Evolutionary conservation across 2,888 invertebrate genomes (phyloP).

Genomic region (Exocentrus adspersus): DNA sequence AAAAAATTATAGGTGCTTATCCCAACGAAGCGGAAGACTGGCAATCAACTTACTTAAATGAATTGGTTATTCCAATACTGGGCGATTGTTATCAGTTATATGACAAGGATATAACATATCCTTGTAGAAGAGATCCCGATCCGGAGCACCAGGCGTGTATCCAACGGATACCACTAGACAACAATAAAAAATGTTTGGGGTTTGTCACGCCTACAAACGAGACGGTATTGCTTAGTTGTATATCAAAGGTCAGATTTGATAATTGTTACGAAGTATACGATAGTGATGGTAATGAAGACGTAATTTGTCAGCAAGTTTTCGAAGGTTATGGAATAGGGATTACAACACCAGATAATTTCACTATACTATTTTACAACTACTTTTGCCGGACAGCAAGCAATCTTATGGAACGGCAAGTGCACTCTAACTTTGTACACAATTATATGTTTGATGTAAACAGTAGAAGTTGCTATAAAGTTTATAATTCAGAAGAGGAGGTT

Average conservation of each 20-base stretch:
- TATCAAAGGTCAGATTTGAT: background rate
- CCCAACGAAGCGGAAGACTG: background rate
- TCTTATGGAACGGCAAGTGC: background rate
- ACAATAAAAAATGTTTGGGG: background rate
- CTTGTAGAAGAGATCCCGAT: background rate
- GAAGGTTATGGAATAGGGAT: background rate
- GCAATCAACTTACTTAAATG: background rate
- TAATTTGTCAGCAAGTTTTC: background rate
- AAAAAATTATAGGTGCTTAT: background rate
- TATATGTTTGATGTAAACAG: constrained; percentile 3
- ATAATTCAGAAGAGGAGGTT: background rate
- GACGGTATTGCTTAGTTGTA: background rate
- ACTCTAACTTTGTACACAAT: constrained; percentile 3
- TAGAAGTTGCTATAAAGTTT: constrained; percentile 16
- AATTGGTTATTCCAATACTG: background rate
- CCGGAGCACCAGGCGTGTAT: background rate
- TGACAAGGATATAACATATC: background rate
- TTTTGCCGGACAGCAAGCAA: background rate
- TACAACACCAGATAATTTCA: constrained; percentile 8
- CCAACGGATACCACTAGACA: background rate
- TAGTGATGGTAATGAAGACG: background rate
- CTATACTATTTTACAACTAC: background rate
- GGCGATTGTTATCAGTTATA: constrained; percentile 1
- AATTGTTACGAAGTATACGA: background rate
- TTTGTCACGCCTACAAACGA: constrained; percentile 5